Conservation (phyloP, 2,113 vertebrate species). For the Neomonachus schauinslandi region DNA sequence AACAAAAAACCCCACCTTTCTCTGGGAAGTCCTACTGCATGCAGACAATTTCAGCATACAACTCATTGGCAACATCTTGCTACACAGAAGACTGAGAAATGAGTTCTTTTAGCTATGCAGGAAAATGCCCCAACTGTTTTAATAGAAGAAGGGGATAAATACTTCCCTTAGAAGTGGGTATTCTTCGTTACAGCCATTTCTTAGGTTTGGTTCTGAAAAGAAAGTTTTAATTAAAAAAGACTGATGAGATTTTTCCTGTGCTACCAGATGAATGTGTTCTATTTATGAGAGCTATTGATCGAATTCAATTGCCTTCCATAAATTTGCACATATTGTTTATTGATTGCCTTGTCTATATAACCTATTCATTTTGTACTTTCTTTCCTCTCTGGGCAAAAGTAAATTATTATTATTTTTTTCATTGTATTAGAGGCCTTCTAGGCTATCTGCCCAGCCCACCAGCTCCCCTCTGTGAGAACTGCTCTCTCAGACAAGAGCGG, state of each 20-base stretch:
- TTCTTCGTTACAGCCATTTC: conserved; percentile 47
- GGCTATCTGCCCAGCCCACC: background rate
- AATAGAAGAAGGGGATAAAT: background rate
- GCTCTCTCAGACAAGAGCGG: background rate
- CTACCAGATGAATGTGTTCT: conserved; percentile 55
- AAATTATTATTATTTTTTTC: background rate
- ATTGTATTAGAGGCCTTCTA: conserved; percentile 28
- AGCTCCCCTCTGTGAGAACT: conserved; percentile 6
- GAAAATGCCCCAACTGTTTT: conserved; percentile 1
- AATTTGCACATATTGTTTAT: conserved; percentile 60
- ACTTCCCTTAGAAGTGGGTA: background rate
- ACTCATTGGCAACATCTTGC: conserved; percentile 8
- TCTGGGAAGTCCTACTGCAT: background rate
- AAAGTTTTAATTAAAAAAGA: conserved; percentile 68
- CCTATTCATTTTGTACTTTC: conserved; percentile 36
- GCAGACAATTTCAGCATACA: conserved; percentile 6
- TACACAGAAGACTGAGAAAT: conserved; percentile 32
- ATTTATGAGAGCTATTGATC: conserved; percentile 66
- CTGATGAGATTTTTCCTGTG: conserved; percentile 51
- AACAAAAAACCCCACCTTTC: background rate
- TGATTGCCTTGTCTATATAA: conserved; percentile 27
- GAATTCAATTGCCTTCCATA: conserved; percentile 51
- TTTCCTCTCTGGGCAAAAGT: conserved; percentile 30
- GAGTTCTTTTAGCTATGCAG: conserved; percentile 15
- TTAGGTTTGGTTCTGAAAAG: conserved; percentile 56